Evolutionary conservation across 2,888 invertebrate genomes (phyloP).

Genomic region (Leptogaster cylindrica): DNA sequence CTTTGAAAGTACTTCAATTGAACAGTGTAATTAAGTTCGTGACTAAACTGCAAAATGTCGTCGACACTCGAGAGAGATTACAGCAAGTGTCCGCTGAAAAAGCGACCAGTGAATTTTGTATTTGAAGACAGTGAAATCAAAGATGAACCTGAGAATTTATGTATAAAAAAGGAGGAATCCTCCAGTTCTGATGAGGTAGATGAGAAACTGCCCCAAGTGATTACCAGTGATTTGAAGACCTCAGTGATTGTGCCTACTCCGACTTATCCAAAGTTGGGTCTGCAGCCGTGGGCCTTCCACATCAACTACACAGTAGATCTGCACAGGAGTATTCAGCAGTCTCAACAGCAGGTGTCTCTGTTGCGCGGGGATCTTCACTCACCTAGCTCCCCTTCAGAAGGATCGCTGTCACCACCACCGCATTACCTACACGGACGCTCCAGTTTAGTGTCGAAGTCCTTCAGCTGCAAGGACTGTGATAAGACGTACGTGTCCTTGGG

Average conservation of each 20-base stretch:
- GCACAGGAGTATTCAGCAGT: conserved; percentile 53
- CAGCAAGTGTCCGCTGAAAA: conserved; percentile 90
- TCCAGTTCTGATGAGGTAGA: conserved; percentile 43
- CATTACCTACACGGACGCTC: conserved; percentile 59
- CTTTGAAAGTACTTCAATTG: too few relatives aligned
- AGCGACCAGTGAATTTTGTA: conserved; percentile 81
- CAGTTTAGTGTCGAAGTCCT: conserved; percentile 72
- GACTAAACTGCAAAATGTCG: too few relatives aligned
- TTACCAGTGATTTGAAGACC: conserved; percentile 2
- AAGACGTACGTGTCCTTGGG: conserved; percentile 95
- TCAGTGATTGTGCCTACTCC: conserved; percentile 59
- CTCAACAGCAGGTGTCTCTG: conserved; percentile 55
- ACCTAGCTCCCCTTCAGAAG: conserved; percentile 58
- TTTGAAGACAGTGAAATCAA: conserved; percentile 65
- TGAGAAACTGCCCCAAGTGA: conserved; percentile 64
- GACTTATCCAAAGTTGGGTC: conserved; percentile 59
- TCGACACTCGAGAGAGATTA: conserved; percentile 75
- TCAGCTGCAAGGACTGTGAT: conserved; percentile 95
- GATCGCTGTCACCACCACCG: conserved; percentile 60
- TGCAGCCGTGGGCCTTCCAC: conserved; percentile 60
- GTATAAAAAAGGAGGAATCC: conserved; percentile 82
- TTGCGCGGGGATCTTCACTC: conserved; percentile 57
- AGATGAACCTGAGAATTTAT: conserved; percentile 82
- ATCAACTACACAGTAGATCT: conserved; percentile 59
- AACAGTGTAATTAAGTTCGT: too few relatives aligned